Percentiles rank a stretch among this genome's conserved stretches.
phyloP scores from a whole-genome alignment of 2,113 vertebrate genomes.

The Uria aalge region DNA sequence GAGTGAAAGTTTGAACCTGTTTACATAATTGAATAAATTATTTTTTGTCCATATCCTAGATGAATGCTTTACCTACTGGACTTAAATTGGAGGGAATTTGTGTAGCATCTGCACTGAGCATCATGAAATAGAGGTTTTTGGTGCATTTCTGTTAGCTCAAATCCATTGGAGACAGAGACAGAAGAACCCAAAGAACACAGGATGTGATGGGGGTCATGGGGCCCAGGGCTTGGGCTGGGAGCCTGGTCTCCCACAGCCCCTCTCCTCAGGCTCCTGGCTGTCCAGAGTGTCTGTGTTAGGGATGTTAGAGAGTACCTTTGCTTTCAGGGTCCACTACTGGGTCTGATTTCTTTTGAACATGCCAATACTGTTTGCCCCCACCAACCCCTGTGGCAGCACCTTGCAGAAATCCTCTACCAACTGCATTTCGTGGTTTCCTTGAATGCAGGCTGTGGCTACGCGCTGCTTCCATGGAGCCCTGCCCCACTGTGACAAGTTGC shows the following conservation, averaged over 20 bases:
- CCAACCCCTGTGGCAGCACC: fast-evolving
- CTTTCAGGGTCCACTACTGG: background rate
- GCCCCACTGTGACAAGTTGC: fast-evolving
- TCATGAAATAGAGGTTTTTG: background rate
- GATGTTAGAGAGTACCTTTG: fast-evolving
- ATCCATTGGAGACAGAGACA: background rate
- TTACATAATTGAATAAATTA: background rate
- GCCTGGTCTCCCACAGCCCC: background rate
- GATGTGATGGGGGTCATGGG: background rate
- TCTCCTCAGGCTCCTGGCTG: background rate
- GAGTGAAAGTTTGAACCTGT: background rate
- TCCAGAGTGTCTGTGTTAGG: background rate
- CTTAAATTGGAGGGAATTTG: background rate
- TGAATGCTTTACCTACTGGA: background rate
- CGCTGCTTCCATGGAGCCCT: fast-evolving
- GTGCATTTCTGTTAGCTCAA: background rate
- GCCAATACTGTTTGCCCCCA: background rate
- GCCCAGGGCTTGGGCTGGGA: background rate
- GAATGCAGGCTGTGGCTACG: background rate
- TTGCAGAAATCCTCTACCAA: background rate
- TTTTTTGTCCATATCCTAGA: background rate
- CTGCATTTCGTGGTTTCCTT: fast-evolving
- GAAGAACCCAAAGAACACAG: background rate
- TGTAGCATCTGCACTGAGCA: background rate
- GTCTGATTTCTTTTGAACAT: background rate